phyloP scores from a whole-genome alignment of 2,888 invertebrate genomes.

The Eilema sororculum region DNA sequence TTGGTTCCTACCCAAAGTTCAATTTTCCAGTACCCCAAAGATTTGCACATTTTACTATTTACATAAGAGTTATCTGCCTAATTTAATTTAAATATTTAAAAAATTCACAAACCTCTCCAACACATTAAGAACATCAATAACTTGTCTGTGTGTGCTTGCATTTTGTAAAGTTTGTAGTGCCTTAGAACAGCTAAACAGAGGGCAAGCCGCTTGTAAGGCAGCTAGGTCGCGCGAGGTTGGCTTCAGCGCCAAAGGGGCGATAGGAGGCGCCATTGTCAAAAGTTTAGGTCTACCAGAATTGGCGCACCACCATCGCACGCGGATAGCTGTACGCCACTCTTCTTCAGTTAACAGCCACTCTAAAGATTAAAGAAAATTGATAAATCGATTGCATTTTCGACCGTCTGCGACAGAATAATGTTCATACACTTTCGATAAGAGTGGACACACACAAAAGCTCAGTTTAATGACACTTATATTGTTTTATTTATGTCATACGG shows the following conservation, averaged over 20 bases:
- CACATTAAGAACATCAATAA: constrained; percentile 84
- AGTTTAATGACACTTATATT: neutral
- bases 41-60: no score
- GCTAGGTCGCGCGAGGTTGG: constrained; percentile 76
- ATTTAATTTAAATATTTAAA: neutral
- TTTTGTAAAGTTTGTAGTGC: constrained; percentile 88
- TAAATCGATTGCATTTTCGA: neutral
- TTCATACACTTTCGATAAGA: neutral
- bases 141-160: constrained; percentile 88
- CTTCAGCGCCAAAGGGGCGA: constrained; percentile 63
- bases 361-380: constrained; percentile 35
- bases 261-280: constrained; percentile 57
- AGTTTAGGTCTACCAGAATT: constrained; percentile 57
- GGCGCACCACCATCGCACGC: constrained; percentile 77
- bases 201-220: constrained; percentile 82
- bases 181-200: constrained; percentile 82
- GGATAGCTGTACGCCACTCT: constrained; percentile 69
- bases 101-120: constrained; percentile 83
- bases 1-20: no score
- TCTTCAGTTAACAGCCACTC: constrained; percentile 77
- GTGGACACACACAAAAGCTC: neutral
- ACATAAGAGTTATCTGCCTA: no score
- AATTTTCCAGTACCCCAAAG: no score
- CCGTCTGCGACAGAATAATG: neutral
- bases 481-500: neutral